Conservation (phyloP, 2,797 vertebrate species). For the Chelonia mydas region DNA sequence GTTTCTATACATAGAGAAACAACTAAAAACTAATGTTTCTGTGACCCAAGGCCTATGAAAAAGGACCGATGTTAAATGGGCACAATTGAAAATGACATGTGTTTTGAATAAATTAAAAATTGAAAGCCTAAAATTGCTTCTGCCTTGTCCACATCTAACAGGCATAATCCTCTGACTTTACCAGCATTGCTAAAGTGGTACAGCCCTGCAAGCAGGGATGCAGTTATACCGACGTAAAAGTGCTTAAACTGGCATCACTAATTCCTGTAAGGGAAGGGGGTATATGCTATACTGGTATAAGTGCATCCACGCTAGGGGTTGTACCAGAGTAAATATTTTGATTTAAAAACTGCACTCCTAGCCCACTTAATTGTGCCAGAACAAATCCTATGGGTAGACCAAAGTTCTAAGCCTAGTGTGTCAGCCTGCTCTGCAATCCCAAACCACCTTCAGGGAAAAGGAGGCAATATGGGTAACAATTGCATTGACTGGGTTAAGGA, state of each 20-base stretch:
- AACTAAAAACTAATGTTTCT: not conserved
- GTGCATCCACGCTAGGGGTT: accelerated
- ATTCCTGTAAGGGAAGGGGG: not conserved
- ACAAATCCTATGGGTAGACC: accelerated
- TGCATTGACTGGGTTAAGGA: slow-evolving; percentile 50
- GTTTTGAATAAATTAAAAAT: slow-evolving; percentile 13
- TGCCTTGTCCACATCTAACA: not conserved
- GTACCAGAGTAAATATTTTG: not conserved
- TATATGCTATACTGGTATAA: accelerated
- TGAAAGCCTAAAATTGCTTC: not conserved
- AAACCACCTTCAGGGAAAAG: slow-evolving; percentile 40
- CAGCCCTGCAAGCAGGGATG: not conserved
- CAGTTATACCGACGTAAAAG: not conserved
- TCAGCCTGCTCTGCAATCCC: not conserved
- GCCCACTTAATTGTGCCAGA: accelerated
- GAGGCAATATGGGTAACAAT: slow-evolving; percentile 62
- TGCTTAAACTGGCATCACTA: not conserved
- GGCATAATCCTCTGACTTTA: not conserved
- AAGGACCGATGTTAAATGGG: not conserved
- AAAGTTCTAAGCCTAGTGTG: not conserved
- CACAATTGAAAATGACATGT: slow-evolving; percentile 23
- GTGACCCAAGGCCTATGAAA: not conserved
- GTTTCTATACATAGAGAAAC: not conserved
- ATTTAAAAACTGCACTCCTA: accelerated
- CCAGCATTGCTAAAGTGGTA: not conserved